These are phyloP conservation scores for Ptychodera flava DNA, from an alignment of 35 echinoderm and acorn worm genomes.

Conservation along the genomic window DNA sequence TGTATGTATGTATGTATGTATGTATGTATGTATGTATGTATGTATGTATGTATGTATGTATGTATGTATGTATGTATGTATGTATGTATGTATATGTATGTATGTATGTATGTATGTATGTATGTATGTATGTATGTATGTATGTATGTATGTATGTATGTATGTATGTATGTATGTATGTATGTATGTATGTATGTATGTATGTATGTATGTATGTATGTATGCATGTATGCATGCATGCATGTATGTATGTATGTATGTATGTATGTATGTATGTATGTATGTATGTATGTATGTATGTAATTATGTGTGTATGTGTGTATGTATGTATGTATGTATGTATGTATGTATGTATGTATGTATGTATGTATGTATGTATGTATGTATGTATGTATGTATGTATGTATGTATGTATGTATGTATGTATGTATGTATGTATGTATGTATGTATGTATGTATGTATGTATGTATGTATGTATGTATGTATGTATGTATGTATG, in stretches of 20 bases:
- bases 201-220: neutral
- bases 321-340: no score
- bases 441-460: no score
- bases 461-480: no score
- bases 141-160: neutral
- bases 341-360: no score
- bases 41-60: slow-evolving; percentile 2
- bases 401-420: no score
- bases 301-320: no score
- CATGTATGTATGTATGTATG: neutral
- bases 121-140: neutral
- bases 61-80: neutral
- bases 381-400: no score
- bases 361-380: no score
- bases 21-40: neutral
- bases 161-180: neutral
- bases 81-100: neutral
- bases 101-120: neutral
- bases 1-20: neutral
- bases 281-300: slow-evolving; percentile 2
- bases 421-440: no score
- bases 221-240: neutral
- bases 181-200: neutral
- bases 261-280: slow-evolving; percentile 2
- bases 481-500: no score